Base-by-base conservation (phyloP, 2,113 vertebrate species). In the Hyla sarda region DNA sequence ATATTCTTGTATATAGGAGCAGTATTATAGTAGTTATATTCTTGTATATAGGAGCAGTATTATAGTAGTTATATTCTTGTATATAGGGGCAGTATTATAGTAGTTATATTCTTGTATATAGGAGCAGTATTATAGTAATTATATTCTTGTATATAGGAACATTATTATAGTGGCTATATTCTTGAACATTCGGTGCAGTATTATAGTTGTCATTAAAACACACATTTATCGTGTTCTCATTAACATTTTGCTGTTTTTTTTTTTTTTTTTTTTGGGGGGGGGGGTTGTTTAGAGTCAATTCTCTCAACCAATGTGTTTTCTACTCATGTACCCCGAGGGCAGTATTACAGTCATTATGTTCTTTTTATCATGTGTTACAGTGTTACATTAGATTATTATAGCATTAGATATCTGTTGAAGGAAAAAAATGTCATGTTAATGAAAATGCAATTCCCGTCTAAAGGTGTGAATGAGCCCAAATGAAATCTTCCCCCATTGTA, bases 161-260 rank as follows among this genome's bases (percentile, higher is more conserved):
- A 67, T 11, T 67, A 67, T 67, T 67, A 67, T 67, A 67, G 62
- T 30, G 32, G 62, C 32, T 67, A 67, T 67, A 67, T 67, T 67
- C 62, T 32, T 67, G 25, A 16, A 67, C 14, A 28, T 67, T 30
- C 25, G 62, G 10, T 1, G 28, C 30, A 69, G 30, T 69, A 69
- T 69, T 69, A 69, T 69, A 69, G 65, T 69, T 34, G 65, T 69
- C 34, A 69, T n/a, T n/a, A n/a, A n/a, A n/a, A n/a, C 41, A 5
- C 41, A 41, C 41, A 41, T 41, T 41, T 41, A 41, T 41, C 8
- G 3, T 41, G 3, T 41, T 41, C 41, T 5, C 41, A 5, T 41
- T 41, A 41, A 41, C 8, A 41, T 5, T 41, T 41, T 41, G 41
- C 41, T 5, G n/a, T 28, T 25, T 28, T 62, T 25, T 28, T 28